Evolutionary conservation across 2,113 vertebrate species (phyloP).

Genomic region (Chelonoidis abingdonii): DNA sequence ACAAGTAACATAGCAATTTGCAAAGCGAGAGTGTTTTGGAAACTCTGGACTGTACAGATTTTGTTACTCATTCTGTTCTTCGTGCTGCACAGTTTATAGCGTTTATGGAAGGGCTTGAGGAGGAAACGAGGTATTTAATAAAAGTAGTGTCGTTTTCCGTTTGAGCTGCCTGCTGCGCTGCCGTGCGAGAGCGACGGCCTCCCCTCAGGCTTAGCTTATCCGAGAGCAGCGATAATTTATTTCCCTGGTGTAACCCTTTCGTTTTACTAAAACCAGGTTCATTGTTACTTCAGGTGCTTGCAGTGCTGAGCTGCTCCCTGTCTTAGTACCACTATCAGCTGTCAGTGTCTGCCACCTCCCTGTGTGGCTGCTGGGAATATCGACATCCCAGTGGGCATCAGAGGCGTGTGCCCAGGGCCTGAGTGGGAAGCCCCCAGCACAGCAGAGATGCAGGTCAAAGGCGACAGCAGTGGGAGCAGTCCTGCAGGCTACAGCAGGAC

Average conservation of each 20-base stretch:
- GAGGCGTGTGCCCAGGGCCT: not conserved
- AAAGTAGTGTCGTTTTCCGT: conserved; percentile 29
- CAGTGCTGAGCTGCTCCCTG: conserved; percentile 4
- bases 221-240: conserved; percentile 73
- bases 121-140: conserved; percentile 66
- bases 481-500: not conserved
- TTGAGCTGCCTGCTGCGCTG: conserved; percentile 52
- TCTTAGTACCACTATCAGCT: not conserved
- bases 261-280: conserved; percentile 67
- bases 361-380: not conserved
- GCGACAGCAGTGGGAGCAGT: not conserved
- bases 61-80: conserved; percentile 68
- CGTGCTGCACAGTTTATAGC: conserved; percentile 77
- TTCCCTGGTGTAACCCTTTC: conserved; percentile 64
- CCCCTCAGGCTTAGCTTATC: conserved; percentile 60
- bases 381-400: not conserved
- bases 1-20: conserved; percentile 18
- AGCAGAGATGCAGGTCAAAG: not conserved
- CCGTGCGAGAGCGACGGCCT: conserved; percentile 12
- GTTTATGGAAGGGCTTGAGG: conserved; percentile 50
- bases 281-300: conserved; percentile 10
- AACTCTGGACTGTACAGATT: conserved; percentile 78
- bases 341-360: not conserved
- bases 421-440: not conserved
- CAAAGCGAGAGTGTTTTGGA: conserved; percentile 53